phyloP scores from a whole-genome alignment of 2,113 vertebrate species.

The Blennius ocellaris region DNA sequence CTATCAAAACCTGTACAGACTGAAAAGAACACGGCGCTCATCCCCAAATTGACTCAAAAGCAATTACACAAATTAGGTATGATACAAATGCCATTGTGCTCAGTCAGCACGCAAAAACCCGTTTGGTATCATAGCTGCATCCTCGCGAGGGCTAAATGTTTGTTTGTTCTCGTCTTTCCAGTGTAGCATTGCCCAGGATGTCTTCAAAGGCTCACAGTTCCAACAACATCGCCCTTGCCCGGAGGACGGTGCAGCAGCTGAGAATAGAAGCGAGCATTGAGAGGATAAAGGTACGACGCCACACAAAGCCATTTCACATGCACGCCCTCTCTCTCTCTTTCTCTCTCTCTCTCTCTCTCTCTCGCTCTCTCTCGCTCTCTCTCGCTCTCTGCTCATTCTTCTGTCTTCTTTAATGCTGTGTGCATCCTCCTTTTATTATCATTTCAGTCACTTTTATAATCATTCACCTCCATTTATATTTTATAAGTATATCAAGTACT shows the following conservation, averaged over 20 bases:
- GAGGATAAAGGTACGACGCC: conserved; percentile 93
- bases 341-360: no score
- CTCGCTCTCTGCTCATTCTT: no score
- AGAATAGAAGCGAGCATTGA: conserved; percentile 92
- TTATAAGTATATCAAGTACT: background rate
- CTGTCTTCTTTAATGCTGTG: background rate
- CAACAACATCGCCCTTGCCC: conserved; percentile 89
- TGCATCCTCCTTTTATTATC: background rate
- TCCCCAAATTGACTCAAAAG: no score
- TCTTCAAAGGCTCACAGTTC: conserved; percentile 90
- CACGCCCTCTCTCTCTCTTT: no score
- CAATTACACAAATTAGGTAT: no score
- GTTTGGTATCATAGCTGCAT: background rate
- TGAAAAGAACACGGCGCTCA: no score
- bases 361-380: no score
- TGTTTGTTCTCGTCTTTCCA: conserved; percentile 42
- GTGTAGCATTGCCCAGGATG: conserved; percentile 82
- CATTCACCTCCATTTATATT: background rate
- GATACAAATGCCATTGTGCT: no score
- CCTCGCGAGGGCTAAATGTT: background rate
- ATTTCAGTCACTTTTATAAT: background rate
- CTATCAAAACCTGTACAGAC: no score
- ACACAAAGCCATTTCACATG: no score
- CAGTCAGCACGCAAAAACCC: no score
- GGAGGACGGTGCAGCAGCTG: conserved; percentile 92